phyloP scores from a whole-genome alignment of 2,113 vertebrate genomes.

The Sceloporus tristichus region DNA sequence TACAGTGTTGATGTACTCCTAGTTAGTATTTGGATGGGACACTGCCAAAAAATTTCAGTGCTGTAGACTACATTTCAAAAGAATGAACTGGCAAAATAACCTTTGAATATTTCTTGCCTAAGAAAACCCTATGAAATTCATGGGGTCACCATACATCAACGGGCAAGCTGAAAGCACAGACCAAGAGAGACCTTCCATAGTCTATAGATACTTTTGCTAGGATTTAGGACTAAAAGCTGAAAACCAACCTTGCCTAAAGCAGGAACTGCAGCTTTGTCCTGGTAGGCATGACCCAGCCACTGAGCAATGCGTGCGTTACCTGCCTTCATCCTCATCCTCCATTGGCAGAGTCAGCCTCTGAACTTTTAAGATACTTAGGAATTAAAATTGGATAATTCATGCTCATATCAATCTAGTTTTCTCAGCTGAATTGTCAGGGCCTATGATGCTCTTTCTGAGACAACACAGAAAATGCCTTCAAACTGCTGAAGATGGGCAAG shows the following conservation, averaged over 20 bases:
- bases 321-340: background rate
- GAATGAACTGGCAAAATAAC: no score
- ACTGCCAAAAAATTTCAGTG: no score
- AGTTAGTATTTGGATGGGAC: no score
- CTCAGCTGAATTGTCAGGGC: background rate
- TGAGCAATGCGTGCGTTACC: background rate
- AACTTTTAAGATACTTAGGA: background rate
- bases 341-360: background rate
- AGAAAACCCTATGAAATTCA: no score
- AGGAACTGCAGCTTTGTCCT: background rate
- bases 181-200: no score
- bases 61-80: no score
- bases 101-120: no score
- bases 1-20: no score
- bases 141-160: no score
- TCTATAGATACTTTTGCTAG: background rate
- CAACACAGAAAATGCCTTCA: background rate
- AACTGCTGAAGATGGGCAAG: background rate
- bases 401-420: background rate
- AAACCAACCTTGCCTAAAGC: background rate
- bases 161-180: no score
- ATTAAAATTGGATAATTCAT: background rate
- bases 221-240: background rate
- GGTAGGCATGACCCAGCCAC: background rate
- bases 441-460: background rate